phyloP scores from a whole-genome alignment of 2,888 invertebrate species.

The Andrena marginata region DNA sequence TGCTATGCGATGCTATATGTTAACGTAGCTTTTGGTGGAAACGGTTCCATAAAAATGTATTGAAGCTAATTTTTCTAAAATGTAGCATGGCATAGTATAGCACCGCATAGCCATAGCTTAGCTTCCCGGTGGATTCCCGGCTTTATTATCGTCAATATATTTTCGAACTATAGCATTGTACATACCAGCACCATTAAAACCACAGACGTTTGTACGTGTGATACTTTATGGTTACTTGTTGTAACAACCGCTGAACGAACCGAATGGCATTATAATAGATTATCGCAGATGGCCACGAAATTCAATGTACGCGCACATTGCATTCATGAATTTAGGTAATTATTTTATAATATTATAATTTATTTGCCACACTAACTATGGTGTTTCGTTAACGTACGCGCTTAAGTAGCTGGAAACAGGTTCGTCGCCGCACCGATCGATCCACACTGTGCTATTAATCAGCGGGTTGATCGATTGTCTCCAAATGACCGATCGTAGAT shows the following conservation, averaged over 20 bases:
- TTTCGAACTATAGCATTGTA: conserved; percentile 20
- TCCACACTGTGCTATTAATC: neutral
- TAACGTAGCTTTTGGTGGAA: no score
- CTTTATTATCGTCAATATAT: conserved; percentile 28
- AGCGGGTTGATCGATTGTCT: neutral
- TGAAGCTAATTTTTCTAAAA: no score
- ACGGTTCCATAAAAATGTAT: no score
- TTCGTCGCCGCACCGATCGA: neutral
- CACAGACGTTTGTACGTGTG: conserved; percentile 13
- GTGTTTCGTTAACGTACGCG: neutral
- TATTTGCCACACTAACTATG: conserved; percentile 13
- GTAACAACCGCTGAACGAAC: neutral
- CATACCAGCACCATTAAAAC: conserved; percentile 13
- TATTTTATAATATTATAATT: neutral
- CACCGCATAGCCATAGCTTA: no score
- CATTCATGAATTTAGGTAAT: conserved; percentile 19
- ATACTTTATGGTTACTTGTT: conserved; percentile 11
- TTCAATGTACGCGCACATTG: neutral
- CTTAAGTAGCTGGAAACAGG: neutral
- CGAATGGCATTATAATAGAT: conserved; percentile 6
- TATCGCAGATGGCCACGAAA: neutral
- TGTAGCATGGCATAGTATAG: no score
- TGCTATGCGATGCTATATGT: no score
- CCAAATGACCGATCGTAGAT: neutral
- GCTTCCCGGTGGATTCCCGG: no score